phyloP scores from a whole-genome alignment of 2,797 vertebrate species.

The Vultur gryphus region DNA sequence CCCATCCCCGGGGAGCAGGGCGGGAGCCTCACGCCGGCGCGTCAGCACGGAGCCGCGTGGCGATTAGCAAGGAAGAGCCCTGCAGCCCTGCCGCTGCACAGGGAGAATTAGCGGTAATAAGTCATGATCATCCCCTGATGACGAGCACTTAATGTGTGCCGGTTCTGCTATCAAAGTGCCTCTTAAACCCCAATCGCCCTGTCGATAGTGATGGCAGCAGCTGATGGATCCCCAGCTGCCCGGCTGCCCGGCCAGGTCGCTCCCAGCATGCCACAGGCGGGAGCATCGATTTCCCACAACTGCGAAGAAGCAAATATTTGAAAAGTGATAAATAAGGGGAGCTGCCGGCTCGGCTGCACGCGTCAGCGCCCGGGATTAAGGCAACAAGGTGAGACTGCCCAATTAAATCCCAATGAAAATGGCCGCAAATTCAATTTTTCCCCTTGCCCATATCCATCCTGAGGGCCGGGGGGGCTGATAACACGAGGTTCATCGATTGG shows the following conservation, averaged over 20 bases:
- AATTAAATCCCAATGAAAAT: constrained; percentile 63
- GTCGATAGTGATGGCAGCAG: constrained; percentile 51
- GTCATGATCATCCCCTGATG: constrained; percentile 65
- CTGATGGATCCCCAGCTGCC: constrained; percentile 59
- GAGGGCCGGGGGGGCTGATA: background rate
- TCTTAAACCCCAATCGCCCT: constrained; percentile 66
- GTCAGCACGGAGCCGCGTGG: fast-evolving
- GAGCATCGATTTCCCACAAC: constrained; percentile 55
- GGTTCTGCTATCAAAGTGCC: constrained; percentile 63
- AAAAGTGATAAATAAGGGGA: constrained; percentile 66
- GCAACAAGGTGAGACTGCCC: constrained; percentile 62
- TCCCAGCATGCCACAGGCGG: constrained; percentile 52
- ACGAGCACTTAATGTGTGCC: constrained; percentile 65
- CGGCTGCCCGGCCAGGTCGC: constrained; percentile 8
- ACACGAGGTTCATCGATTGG: constrained; percentile 31
- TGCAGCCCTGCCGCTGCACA: background rate
- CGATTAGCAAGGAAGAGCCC: background rate
- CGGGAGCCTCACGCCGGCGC: background rate
- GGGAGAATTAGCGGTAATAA: constrained; percentile 54
- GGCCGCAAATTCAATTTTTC: constrained; percentile 59
- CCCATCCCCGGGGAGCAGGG: fast-evolving
- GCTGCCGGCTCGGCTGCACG: background rate
- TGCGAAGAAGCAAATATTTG: constrained; percentile 59
- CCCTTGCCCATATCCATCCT: constrained; percentile 9
- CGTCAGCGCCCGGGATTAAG: constrained; percentile 34